Percentiles rank a stretch among this genome's conserved stretches.
Conservation (phyloP, 2,113 vertebrate species). For the Poeciliopsis retropinna region DNA sequence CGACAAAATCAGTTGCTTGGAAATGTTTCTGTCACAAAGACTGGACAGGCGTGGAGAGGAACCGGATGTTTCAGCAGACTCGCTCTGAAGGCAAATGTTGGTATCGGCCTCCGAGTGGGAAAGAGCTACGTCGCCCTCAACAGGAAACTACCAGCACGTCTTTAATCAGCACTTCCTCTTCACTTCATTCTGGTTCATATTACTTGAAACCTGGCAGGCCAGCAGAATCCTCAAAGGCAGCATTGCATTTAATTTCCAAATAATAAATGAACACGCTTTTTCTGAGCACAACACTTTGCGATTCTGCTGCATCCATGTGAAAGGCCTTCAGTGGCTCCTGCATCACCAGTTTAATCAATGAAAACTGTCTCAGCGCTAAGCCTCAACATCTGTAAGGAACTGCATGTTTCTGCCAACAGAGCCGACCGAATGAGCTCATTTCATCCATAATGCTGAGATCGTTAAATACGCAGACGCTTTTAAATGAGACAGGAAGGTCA, state of each 20-base stretch:
- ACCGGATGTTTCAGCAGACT: neutral
- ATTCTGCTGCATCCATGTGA: constrained; percentile 22
- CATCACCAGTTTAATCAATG: constrained; percentile 37
- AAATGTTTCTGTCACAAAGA: no score
- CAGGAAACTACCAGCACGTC: neutral
- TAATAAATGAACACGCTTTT: constrained; percentile 18
- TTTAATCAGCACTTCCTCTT: constrained; percentile 3
- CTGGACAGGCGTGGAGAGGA: no score
- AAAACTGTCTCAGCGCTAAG: constrained; percentile 10
- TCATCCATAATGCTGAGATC: neutral
- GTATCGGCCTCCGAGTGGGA: neutral
- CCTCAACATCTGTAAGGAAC: constrained; percentile 20
- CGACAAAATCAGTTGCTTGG: no score
- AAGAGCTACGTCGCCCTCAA: neutral
- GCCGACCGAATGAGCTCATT: neutral
- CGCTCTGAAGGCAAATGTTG: neutral
- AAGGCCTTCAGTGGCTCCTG: constrained; percentile 27
- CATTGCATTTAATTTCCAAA: constrained; percentile 20
- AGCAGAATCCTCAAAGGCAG: constrained; percentile 17
- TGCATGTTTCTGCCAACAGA: neutral
- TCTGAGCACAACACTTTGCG: constrained; percentile 28
- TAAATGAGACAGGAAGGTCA: neutral
- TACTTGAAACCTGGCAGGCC: constrained; percentile 2
- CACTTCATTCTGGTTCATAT: neutral
- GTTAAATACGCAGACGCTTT: no score